Evolutionary conservation across 2,797 vertebrate species (phyloP), one percentile per base, ranked within the genome.

Genomic region (Etheostoma nigrum): DNA sequence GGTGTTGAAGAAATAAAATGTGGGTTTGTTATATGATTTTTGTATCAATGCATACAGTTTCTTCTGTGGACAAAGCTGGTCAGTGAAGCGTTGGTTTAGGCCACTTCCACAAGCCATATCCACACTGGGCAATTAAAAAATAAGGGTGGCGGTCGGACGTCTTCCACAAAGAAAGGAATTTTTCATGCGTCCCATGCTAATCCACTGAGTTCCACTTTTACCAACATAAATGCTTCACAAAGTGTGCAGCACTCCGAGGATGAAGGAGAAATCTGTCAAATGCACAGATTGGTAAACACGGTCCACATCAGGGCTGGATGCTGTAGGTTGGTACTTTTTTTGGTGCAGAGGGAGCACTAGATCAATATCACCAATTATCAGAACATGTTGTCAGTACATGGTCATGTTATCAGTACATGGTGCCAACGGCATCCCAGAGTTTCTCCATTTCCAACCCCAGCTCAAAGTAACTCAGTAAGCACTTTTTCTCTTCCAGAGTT

Each of bases 361-460:
- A 80, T 73, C 65, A 18, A 82, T 86, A 78, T 72, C 65, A 19
- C 52, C 79, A 80, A 76, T 84, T 75, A 86, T 82, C 67, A 82
- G 61, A 78, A 70, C 64, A 74, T 23, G 66, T 66, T 52, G 57
- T 40, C 36, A 8, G 7, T 10, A 40, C 10, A 7, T 40, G 27
- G 27, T 27, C 27, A 27, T 27, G 27, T 27, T 27, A 27, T 27
- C 27, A 30, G 67, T 51, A 58, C 75, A 83, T 0, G 15, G 27
- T 51, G 33, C 47, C 61, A 74, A 42, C 49, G n/a, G 52, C 65
- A 52, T 63, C 23, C 57, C 40, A 55, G 47, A 59, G 18, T 78
- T 73, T 49, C 44, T 79, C 69, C 3, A 40, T 58, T 79, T 53
- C 40, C 19, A 79, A 2, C 53, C n/a, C 58, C 19, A 23, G 42